Evolutionary conservation across 2,113 vertebrate genomes (phyloP).

Genomic region (Lophura nycthemera): DNA sequence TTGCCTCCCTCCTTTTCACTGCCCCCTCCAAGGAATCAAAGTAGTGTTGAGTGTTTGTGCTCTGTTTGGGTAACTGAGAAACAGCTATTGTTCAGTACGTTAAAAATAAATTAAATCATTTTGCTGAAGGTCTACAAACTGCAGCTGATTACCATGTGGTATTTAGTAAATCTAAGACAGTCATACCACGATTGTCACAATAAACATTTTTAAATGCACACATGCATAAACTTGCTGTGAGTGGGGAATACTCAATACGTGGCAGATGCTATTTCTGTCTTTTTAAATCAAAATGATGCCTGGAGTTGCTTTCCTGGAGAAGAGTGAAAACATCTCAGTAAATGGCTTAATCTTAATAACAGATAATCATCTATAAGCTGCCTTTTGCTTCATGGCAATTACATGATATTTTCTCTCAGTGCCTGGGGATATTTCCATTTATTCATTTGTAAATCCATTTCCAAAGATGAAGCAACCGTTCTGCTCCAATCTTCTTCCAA

Average conservation of each 20-base stretch:
- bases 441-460: background rate
- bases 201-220: conserved; percentile 39
- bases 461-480: background rate
- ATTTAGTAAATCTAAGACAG: conserved; percentile 61
- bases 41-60: conserved; percentile 30
- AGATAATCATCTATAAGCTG: background rate
- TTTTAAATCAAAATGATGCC: background rate
- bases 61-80: conserved; percentile 59
- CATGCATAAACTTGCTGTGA: conserved; percentile 46
- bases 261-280: background rate
- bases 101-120: conserved; percentile 68
- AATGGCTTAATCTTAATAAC: background rate
- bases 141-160: conserved; percentile 62
- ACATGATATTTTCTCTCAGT: background rate
- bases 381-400: background rate
- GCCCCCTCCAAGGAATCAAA: conserved; percentile 22
- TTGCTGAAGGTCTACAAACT: conserved; percentile 68
- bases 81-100: conserved; percentile 59
- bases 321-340: background rate
- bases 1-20: background rate
- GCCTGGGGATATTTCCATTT: background rate
- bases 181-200: conserved; percentile 56
- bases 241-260: conserved; percentile 4
- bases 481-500: background rate
- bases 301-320: background rate